Evolutionary conservation across 2,888 invertebrate genomes (phyloP), one percentile per base, ranked within the genome.

Genomic region (Meiosimyza platycephala): DNA sequence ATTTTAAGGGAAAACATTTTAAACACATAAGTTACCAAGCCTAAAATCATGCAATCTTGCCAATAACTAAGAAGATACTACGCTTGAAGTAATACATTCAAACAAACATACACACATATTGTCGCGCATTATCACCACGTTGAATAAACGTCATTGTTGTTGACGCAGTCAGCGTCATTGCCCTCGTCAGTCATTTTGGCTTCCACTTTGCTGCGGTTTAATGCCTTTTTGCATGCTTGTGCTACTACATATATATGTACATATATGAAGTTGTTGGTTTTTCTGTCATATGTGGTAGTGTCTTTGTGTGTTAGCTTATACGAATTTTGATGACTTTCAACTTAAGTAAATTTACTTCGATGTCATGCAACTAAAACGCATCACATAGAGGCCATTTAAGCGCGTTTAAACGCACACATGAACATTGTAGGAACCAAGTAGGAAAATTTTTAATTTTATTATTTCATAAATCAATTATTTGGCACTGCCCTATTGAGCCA

Each of bases 281-380:
- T 76, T 66, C 77, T 76, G 71, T 72, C 73, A 72, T 76, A 78
- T 78, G 77, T 77, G 78, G 77, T 78, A 79, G 78, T 79, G 78
- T 48, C 47, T 47, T 48, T 40, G 22, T 76, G 67, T 63, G 66
- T 40, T 40, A 7, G 40, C 40, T 40, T 40, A 40, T 72, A 69
- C 63, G 75, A 63, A 66, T 60, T 72, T 57, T 67, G 71, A 71
- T 80, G 79, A 78, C 79, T 78, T 79, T 80, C 77, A 76, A 79
- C 73, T 70, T 72, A 78, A 80, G 79, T 78, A 79, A 80, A 79
- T 80, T 80, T 80, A 76, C 79, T 76, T 77, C 77, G 73, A 74
- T 70, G 60, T 33, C 62, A 70, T 18, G 13, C 12, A 40, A 40
- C 40, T 40, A 40, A 40, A 40, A 40, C 40, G 40, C 40, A 40